A percentile compares a stretch with the other conserved stretches of the same genome.
Conservation (phyloP, 2,113 vertebrate genomes). For the Bettongia penicillata region DNA sequence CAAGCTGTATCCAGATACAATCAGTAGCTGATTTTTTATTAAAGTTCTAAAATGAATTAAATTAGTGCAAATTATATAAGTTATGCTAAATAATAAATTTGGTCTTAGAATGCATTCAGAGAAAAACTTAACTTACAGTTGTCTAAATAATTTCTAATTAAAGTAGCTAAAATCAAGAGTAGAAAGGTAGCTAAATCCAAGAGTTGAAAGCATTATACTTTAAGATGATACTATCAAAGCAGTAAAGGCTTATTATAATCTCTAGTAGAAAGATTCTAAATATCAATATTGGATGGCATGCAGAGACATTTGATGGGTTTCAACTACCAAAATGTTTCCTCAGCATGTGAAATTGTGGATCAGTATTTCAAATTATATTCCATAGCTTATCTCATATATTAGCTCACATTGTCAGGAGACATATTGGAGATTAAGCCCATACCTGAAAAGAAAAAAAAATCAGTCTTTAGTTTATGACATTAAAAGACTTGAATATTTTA, state of each 20-base stretch:
- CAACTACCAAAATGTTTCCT: conserved; percentile 6
- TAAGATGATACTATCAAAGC: conserved; percentile 45
- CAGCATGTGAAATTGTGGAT: conserved; percentile 9
- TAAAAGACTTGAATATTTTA: not conserved
- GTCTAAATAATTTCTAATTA: conserved; percentile 68
- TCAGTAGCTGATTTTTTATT: conserved; percentile 38
- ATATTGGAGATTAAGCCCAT: conserved; percentile 84
- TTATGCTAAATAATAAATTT: conserved; percentile 64
- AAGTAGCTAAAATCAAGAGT: conserved; percentile 70
- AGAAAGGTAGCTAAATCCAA: conserved; percentile 67
- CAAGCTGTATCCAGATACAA: conserved; percentile 52
- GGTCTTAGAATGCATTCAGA: conserved; percentile 52
- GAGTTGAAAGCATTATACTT: conserved; percentile 63
- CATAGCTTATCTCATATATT: conserved; percentile 41
- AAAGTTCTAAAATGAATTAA: conserved; percentile 66
- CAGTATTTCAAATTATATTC: conserved; percentile 37
- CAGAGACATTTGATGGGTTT: not conserved
- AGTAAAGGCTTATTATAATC: conserved; percentile 54
- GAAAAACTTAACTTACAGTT: conserved; percentile 67
- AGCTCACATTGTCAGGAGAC: not conserved
- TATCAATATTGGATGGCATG: conserved; percentile 16
- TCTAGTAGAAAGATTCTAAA: conserved; percentile 39
- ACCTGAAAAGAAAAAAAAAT: conserved; percentile 82
- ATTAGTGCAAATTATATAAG: conserved; percentile 72
- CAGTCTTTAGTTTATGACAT: conserved; percentile 15